Percentiles rank a stretch among this genome's conserved stretches.
Conservation (phyloP, 1,140 invertebrate genomes). For the Ips nitidus region DNA sequence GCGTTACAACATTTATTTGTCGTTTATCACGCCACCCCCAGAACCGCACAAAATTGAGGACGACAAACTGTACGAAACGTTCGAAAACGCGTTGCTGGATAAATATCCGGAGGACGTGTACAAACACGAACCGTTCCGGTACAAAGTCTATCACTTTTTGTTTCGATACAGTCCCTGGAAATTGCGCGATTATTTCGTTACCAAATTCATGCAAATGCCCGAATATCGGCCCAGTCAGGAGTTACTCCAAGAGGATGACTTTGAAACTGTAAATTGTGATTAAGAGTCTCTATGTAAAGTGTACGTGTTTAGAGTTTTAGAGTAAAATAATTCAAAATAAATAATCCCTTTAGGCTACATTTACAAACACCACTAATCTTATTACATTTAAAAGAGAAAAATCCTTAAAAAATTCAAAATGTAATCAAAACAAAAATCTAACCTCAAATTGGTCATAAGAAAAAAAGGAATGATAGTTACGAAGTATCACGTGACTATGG, state of each 20-base stretch:
- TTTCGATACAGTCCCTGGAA: slow-evolving; percentile 55
- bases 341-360: too few relatives aligned
- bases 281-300: not conserved
- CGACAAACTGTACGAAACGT: slow-evolving; percentile 54
- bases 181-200: slow-evolving; percentile 58
- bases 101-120: slow-evolving; percentile 56
- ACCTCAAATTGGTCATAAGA: too few relatives aligned
- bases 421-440: too few relatives aligned
- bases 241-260: slow-evolving; percentile 10
- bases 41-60: slow-evolving; percentile 54
- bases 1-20: slow-evolving; percentile 58
- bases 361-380: too few relatives aligned
- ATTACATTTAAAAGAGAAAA: too few relatives aligned
- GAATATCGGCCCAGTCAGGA: slow-evolving; percentile 32
- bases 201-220: slow-evolving; percentile 59
- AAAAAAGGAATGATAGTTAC: too few relatives aligned
- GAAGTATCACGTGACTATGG: too few relatives aligned
- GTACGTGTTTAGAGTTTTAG: too few relatives aligned
- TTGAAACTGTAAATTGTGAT: slow-evolving; percentile 21
- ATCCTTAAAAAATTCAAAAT: too few relatives aligned
- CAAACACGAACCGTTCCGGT: slow-evolving; percentile 56
- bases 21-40: slow-evolving; percentile 47
- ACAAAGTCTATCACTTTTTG: slow-evolving; percentile 57
- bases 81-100: slow-evolving; percentile 58
- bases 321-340: too few relatives aligned